Percentiles rank a stretch among this genome's conserved stretches.
phyloP scores from a whole-genome alignment of 2,888 invertebrate species.

The Hanleya hanleyi region DNA sequence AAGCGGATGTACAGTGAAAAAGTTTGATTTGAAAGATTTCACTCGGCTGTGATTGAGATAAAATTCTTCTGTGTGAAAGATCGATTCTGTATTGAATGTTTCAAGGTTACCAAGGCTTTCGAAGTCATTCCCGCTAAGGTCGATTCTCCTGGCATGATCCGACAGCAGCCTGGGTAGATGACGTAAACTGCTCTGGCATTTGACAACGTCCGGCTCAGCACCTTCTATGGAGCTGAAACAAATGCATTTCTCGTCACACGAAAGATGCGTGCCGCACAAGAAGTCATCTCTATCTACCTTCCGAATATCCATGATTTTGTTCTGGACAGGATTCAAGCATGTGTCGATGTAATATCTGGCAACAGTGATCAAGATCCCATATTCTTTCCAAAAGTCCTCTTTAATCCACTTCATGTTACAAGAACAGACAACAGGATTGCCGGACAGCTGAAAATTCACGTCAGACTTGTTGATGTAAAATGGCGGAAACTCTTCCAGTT shows the following conservation, averaged over 20 bases:
- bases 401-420: constrained; percentile 19
- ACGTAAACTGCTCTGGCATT: neutral
- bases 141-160: neutral
- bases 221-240: neutral
- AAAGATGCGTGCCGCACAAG: neutral
- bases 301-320: neutral
- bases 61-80: neutral
- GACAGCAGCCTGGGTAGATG: neutral
- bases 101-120: neutral
- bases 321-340: neutral
- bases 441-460: neutral
- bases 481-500: neutral
- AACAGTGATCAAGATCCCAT: neutral
- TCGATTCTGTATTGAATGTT: neutral
- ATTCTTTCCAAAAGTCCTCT: neutral
- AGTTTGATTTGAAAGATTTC: neutral
- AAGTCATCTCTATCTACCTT: neutral
- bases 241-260: neutral
- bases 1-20: neutral
- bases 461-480: constrained; percentile 1
- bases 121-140: constrained; percentile 14
- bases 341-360: constrained; percentile 4
- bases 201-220: neutral
- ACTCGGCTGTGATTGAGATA: constrained; percentile 14
- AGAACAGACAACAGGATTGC: constrained; percentile 15